Base-by-base conservation (phyloP, 1,140 invertebrate genomes). In the Hormaphis cornu region DNA sequence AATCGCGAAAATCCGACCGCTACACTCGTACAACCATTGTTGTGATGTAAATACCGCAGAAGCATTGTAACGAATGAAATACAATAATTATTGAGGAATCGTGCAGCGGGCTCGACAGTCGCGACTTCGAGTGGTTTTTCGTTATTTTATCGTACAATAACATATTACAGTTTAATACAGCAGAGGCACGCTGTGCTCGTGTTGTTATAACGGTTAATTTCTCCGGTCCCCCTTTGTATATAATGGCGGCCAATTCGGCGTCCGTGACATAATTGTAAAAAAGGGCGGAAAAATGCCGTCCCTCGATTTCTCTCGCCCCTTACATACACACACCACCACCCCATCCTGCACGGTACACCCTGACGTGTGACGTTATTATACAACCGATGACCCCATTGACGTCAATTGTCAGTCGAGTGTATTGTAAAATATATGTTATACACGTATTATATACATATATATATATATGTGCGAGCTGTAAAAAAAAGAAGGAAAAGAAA, bases 391-490 rank as follows among this genome's bases (percentile, higher is more conserved):
- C 44, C 61, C 61, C 61, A 66, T 66, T 35, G 61, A 66, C 61
- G 61, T 66, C 61, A 66, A 66, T 66, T 66, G 61, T 66, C 61
- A 66, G 44, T 50, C 35, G 61, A 66, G 61, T 66, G n/a, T n/a
- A n/a, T n/a, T n/a, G n/a, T n/a, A n/a, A n/a, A n/a, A n/a, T n/a
- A n/a, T n/a, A n/a, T n/a, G n/a, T n/a, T n/a, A n/a, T n/a, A n/a
- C n/a, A n/a, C n/a, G n/a, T n/a, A n/a, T n/a, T n/a, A n/a, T n/a
- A n/a, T n/a, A n/a, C n/a, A n/a, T n/a, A n/a, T n/a, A n/a, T n/a
- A n/a, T n/a, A n/a, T n/a, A 48, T 22, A 14, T 7, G 26, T 8
- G 14, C 37, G 9, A 61, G n/a, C n/a, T n/a, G n/a, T n/a, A n/a
- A n/a, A n/a, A 33, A n/a, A 30, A 28, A 33, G 40, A 58, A 58